Base-by-base conservation (phyloP, 2,113 vertebrate genomes). In the Psettodes erumei region DNA sequence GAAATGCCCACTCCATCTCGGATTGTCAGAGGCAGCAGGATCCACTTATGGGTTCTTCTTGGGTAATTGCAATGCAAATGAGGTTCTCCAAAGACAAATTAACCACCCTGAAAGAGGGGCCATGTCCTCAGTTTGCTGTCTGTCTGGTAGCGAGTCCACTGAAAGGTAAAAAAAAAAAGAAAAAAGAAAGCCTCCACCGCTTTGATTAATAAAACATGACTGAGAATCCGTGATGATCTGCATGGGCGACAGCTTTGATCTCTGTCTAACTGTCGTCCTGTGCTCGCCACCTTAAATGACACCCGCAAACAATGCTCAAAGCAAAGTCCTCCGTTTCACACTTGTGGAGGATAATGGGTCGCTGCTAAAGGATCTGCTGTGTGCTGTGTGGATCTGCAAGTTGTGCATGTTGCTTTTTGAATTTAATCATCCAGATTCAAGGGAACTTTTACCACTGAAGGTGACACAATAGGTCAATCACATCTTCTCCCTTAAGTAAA, bases 61-160 rank as follows among this genome's bases (percentile, higher is more conserved):
- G 86, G 88, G 80, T 93, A 85, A 84, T 85, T 88, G 86, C 83
- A 75, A 92, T 92, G 90, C 85, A 91, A 92, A 91, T 88, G 65
- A 92, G 82, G 67, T 75, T 83, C 83, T 86, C 82, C 73, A 83
- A 89, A 90, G 81, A 83, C 67, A 88, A 87, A 90, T 86, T 79
- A 90, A 63, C 75, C 55, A 42, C 53, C 72, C 74, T 71, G 78
- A 82, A 89, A 86, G 43, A 81, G 64, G 68, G 79, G 62, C 76
- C 27, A 21, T 73, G 74, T 85, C 74, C 59, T 84, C 65, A 53
- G 51, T 59, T 67, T 61, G 74, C 80, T 83, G 64, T 75, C 59
- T 54, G 69, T 75, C 55, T 61, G 27, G 59, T 55, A 59, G 42
- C 45, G 32, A 25, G 53, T 67, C 23, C 45, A 67, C 75, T 38